Percentiles rank a stretch among this genome's conserved stretches.
Conservation (phyloP, 2,113 vertebrate species). For the Actenoides hombroni region DNA sequence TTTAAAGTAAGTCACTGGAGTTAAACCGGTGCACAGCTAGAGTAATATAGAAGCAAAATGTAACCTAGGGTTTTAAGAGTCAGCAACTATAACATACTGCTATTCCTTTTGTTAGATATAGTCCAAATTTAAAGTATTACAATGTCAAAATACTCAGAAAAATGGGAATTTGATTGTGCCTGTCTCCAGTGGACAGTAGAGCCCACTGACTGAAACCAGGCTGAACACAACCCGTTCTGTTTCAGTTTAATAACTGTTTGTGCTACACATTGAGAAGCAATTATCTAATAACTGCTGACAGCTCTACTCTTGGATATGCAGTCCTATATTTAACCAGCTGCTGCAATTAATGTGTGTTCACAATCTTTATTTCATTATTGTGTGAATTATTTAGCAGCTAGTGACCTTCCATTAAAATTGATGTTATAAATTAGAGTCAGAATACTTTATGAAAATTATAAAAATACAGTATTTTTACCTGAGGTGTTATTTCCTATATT, state of each 20-base stretch:
- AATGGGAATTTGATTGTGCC: neutral
- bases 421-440: neutral
- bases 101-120: neutral
- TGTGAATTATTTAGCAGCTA: neutral
- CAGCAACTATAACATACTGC: neutral
- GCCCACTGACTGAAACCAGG: neutral
- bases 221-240: neutral
- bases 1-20: neutral
- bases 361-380: neutral
- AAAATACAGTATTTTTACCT: neutral
- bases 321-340: slow-evolving; percentile 3
- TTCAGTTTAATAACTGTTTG: neutral
- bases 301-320: neutral
- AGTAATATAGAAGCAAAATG: neutral
- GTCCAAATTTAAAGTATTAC: neutral
- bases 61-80: neutral
- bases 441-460: neutral
- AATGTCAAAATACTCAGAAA: neutral
- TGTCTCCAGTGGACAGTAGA: neutral
- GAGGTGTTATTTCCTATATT: neutral
- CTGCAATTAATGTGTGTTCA: neutral
- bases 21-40: neutral
- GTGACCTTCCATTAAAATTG: neutral
- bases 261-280: slow-evolving; percentile 28
- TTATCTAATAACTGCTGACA: slow-evolving; percentile 60